Base-by-base conservation (phyloP, 2,888 invertebrate species). In the Kuschelorhynchus macadamiae region DNA sequence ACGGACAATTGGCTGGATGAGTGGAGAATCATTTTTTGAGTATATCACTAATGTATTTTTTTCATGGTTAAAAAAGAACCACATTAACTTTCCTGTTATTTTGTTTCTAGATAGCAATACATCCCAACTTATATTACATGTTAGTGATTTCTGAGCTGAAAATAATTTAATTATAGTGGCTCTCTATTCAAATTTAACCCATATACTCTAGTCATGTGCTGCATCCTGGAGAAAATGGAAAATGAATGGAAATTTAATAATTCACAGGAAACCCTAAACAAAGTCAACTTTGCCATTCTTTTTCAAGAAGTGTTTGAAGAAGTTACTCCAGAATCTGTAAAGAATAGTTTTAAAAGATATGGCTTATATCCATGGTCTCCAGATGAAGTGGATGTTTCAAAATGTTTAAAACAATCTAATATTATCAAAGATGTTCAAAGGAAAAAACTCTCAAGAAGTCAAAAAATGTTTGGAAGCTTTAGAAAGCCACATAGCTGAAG, bases 111-210 rank as follows among this genome's bases (percentile, higher is more conserved):
- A 55, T 49, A 67, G 65, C 0, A 65, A 71, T 32, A 56, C 32
- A 0, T 67, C 70, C 1, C 67, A 71, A 33, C 25, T 56, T n/a
- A 68, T 65, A 2, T 20, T 65, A 21, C 61, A 64, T 0, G n/a
- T 71, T 8, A 71, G 70, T 49, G 30, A 65, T 4, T 72, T 72
- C 20, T 71, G 67, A 30, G 14, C 8, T 17, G 20, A 52, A 30
- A 33, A 61, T 14, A 18, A 65, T 50, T 68, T 72, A 9, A 47
- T 68, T 12, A 21, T 71, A 16, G 49, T 71, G 14, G 61, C 64
- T 18, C 50, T 72, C 2, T 50, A 18, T 49, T 70, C 70, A 36
- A 71, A 70, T 42, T 44, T 68, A 4, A 72, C 72, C 5, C 70
- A 71, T 53, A 47, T 71, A 12, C 17, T 71, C 12, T 67, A 71